Evolutionary conservation across 2,888 invertebrate species (phyloP), one percentile per base, ranked within the genome.

Genomic region (Rotaria socialis): DNA sequence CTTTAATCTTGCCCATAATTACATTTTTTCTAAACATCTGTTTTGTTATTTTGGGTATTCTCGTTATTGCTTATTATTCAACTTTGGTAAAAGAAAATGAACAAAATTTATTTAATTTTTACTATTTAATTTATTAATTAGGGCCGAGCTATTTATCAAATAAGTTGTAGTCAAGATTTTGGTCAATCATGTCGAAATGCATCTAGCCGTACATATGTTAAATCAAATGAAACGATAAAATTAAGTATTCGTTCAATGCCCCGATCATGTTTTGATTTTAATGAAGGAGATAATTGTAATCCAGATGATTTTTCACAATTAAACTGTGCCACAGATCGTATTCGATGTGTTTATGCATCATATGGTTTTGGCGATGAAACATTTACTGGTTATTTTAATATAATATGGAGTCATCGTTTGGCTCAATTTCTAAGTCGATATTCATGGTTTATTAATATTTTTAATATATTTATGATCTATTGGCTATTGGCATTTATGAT

Each of bases 201-300:
- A 41, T 67, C 67, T 5, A 10, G 6, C 16, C 67, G 6, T 41
- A 1, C 7, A 19, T 67, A 67, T 67, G 35, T 67, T 67, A 3
- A 35, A 35, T 3, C 35, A 16, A 67, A 41, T 67, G 67, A 35
- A 19, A 14, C 35, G 35, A 67, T 4, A 27, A 0, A 11, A 35
- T 16, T 27, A 27, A 27, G 11, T 27, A 14, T 67, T 67, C 35
- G 16, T 35, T 67, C 67, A 35, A 67, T 14, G 14, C 14, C 35
- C 10, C 35, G 14, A 27, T 5, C 67, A 67, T 67, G 67, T 67
- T 27, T 67, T 0, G 67, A 67, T 35, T 67, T 35, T 67, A 11
- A 35, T 67, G 67, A 67, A 67, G 67, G 60, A n/a, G 60, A 60
- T n/a, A 60, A n/a, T 60, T 60, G 60, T 60, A 60, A 27, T 27